Conservation (phyloP, 2,888 invertebrate species). For the Ceriagrion tenellum region DNA sequence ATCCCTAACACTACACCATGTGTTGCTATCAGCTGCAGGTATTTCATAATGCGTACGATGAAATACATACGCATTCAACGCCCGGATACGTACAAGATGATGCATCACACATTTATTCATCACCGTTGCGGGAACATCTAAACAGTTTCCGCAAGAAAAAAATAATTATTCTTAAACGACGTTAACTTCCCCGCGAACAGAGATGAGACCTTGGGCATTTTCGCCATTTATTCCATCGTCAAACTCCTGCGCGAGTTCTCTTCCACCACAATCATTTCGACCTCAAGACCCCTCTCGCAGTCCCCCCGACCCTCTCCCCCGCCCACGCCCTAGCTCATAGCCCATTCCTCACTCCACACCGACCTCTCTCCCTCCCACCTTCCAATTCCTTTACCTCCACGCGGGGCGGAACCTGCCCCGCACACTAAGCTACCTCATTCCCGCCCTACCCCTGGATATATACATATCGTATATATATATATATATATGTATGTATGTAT, state of each 20-base stretch:
- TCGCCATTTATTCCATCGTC: neutral
- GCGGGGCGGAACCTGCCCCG: neutral
- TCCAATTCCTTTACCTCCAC: neutral
- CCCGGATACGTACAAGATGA: too few species aligned
- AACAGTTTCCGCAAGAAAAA: neutral
- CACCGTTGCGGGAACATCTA: too few species aligned
- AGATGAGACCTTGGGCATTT: neutral
- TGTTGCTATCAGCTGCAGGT: too few species aligned
- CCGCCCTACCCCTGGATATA: neutral
- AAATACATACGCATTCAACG: too few species aligned
- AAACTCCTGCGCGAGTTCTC: neutral
- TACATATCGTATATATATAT: too few species aligned
- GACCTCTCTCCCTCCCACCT: too few species aligned
- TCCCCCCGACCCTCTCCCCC: neutral
- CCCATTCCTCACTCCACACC: slow-evolving; percentile 7
- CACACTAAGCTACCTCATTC: neutral
- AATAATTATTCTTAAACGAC: neutral
- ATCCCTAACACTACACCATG: too few species aligned
- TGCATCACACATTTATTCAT: too few species aligned
- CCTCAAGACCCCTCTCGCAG: neutral
- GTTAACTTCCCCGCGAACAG: neutral
- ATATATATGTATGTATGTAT: too few species aligned
- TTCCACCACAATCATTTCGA: neutral
- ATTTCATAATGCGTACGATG: too few species aligned
- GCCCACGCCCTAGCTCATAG: neutral